phyloP scores from a whole-genome alignment of 2,797 vertebrate species.

The Myripristis murdjan region DNA sequence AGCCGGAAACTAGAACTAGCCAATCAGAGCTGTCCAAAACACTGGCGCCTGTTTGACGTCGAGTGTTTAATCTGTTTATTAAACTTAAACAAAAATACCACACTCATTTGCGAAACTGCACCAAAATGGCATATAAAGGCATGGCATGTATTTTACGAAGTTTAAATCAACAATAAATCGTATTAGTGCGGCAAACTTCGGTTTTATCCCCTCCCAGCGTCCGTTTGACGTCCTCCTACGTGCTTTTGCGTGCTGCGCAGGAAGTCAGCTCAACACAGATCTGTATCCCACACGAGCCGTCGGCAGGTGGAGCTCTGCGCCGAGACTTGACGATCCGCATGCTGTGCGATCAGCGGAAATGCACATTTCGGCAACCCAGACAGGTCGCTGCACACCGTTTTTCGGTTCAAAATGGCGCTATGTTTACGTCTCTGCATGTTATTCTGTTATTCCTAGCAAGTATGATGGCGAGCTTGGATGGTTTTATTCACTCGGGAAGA shows the following conservation, averaged over 20 bases:
- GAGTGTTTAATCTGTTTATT: background rate
- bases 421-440: conserved; percentile 77
- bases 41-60: conserved; percentile 39
- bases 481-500: conserved; percentile 22
- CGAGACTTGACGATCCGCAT: conserved; percentile 7
- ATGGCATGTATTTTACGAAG: background rate
- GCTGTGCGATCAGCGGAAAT: background rate
- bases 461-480: conserved; percentile 54
- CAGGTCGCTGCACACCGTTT: conserved; percentile 31
- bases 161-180: rapidly evolving
- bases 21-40: conserved; percentile 60
- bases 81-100: background rate
- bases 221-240: background rate
- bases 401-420: conserved; percentile 82
- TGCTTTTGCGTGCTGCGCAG: conserved; percentile 16
- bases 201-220: background rate
- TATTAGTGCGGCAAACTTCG: background rate
- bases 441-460: conserved; percentile 53
- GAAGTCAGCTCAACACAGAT: conserved; percentile 57
- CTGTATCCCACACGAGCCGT: rapidly evolving
- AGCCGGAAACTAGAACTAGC: conserved; percentile 61
- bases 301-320: rapidly evolving
- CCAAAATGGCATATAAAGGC: rapidly evolving
- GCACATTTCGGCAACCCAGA: background rate
- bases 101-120: rapidly evolving